Evolutionary conservation across 2,113 vertebrate genomes (phyloP).

Genomic region (Pipa parva): DNA sequence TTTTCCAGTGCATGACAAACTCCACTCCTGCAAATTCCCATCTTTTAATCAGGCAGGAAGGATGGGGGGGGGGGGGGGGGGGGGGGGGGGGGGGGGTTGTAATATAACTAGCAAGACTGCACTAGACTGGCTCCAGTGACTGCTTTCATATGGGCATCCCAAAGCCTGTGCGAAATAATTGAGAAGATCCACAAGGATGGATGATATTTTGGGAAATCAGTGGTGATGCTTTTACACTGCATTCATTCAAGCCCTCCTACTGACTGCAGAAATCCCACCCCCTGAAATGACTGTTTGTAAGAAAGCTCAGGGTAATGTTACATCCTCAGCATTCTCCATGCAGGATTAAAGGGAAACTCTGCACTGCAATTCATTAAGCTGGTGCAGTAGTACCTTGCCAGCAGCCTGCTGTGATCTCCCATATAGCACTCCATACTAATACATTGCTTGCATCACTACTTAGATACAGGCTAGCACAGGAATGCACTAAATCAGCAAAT

Average conservation of each 20-base stretch:
- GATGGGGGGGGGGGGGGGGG: too few species aligned
- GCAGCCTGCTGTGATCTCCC: neutral
- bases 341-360: neutral
- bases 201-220: conserved; percentile 13
- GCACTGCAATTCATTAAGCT: neutral
- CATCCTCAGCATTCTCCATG: conserved; percentile 17
- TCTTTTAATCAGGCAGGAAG: too few species aligned
- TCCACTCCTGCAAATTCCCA: too few species aligned
- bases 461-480: too few species aligned
- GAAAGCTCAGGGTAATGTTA: conserved; percentile 15
- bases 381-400: neutral
- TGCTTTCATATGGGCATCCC: conserved; percentile 3
- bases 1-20: too few species aligned
- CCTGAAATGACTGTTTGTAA: conserved; percentile 55
- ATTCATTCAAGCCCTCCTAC: conserved; percentile 48
- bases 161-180: neutral
- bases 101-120: too few species aligned
- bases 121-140: too few species aligned
- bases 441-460: too few species aligned
- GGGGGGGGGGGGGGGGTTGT: too few species aligned
- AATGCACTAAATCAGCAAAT: too few species aligned
- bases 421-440: too few species aligned
- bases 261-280: conserved; percentile 67
- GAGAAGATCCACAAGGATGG: conserved; percentile 5
- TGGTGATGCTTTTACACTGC: conserved; percentile 32